These are phyloP conservation scores for Polyodon spathula DNA, from an alignment of 2,113 vertebrate genomes.

Conservation along the genomic window DNA sequence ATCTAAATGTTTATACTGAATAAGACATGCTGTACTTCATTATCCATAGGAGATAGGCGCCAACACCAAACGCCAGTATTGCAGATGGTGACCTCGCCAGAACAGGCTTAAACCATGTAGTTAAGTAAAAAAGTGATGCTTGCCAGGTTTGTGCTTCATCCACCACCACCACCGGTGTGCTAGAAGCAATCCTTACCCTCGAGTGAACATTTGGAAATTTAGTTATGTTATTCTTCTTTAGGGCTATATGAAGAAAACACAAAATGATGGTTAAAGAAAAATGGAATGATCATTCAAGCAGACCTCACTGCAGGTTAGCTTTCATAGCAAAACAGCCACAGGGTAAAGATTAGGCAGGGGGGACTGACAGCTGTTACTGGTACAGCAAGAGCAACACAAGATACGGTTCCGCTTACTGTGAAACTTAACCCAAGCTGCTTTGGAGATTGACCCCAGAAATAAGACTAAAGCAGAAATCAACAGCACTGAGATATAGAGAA, in stretches of 20 bases:
- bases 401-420: slow-evolving; percentile 27
- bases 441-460: slow-evolving; percentile 78
- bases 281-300: slow-evolving; percentile 55
- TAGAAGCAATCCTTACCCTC: slow-evolving; percentile 99
- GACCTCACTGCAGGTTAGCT: slow-evolving; percentile 44
- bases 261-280: slow-evolving; percentile 86
- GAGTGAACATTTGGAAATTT: slow-evolving; percentile 99
- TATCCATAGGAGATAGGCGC: slow-evolving; percentile 8
- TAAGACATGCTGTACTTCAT: slow-evolving; percentile 12
- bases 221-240: slow-evolving; percentile 99
- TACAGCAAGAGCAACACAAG: slow-evolving; percentile 29
- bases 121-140: slow-evolving; percentile 92
- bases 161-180: slow-evolving; percentile 88
- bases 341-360: slow-evolving; percentile 20
- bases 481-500: neutral
- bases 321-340: slow-evolving; percentile 28
- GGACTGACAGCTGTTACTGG: slow-evolving; percentile 43
- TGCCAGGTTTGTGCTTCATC: slow-evolving; percentile 95
- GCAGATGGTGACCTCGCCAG: neutral
- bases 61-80: neutral
- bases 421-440: slow-evolving; percentile 75
- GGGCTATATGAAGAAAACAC: slow-evolving; percentile 89
- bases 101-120: slow-evolving; percentile 57
- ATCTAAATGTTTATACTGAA: no score
- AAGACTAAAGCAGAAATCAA: slow-evolving; percentile 32